Evolutionary conservation across 2,888 invertebrate genomes (phyloP), one percentile per base, ranked within the genome.

Genomic region (Linyphia triangularis): DNA sequence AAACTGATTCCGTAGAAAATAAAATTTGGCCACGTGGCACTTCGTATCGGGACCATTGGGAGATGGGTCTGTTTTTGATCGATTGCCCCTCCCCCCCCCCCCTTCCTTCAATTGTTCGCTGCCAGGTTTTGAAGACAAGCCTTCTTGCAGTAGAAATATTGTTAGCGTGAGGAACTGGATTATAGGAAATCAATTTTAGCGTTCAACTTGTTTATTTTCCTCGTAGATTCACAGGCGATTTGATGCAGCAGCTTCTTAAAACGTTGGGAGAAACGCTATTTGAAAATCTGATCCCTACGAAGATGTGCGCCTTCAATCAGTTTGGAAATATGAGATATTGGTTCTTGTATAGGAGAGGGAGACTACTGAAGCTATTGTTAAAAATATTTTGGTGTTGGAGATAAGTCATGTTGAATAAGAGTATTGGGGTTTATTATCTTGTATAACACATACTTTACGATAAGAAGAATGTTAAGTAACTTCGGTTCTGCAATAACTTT

Each of bases 161-260:
- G 22, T n/a, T 28, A 59, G 30, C 19, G 59, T 26, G 28, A 16
- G 13, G 19, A 30, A 30, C 28, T 16, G 40, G 63, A 28, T 70
- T 70, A 57, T 73, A 33, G 73, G 30, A 73, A 73, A 73, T 73
- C 73, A 28, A 73, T 73, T 59, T 59, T 30, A 22, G 61, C n/a
- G 59, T 19, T 59, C 10, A 28, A 73, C 26, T 73, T 73, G 57
- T 73, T 73, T 59, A 73, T 73, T 57, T 57, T 59, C 57, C 63
- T 22, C 67, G n/a, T 16, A 19, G 22, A 30, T 57, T 67, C 67
- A 30, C 67, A 19, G 22, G 33, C 33, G 33, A 67, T 28, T 22
- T 67, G 67, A 67, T 30, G 33, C 33, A 9, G 33, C 19, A 33
- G 33, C 67, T 33, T 51, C n/a, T 51, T 51, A 13, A 51, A 51